A percentile compares a stretch with the other conserved stretches of the same genome.
phyloP scores from a whole-genome alignment of 2,888 invertebrate species.

The Lasioglossum zephyrum region DNA sequence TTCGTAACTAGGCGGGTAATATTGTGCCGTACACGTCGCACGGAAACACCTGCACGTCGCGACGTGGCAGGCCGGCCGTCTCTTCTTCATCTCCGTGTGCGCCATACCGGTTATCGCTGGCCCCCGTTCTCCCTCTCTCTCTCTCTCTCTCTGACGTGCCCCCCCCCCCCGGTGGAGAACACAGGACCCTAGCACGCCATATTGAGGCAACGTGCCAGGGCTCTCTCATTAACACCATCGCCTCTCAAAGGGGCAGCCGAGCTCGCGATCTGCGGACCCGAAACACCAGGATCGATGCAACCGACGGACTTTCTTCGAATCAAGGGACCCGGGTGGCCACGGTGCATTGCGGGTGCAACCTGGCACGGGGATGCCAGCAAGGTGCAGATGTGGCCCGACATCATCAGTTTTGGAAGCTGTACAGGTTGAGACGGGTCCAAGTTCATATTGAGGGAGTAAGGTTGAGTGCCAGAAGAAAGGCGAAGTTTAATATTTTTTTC shows the following conservation, averaged over 20 bases:
- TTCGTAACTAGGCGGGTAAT: constrained; percentile 79
- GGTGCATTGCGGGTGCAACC: not conserved
- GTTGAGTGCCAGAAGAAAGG: not conserved
- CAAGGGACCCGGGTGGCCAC: not conserved
- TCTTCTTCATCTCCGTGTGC: constrained; percentile 29
- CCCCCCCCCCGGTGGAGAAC: constrained; percentile 27
- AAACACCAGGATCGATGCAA: constrained; percentile 20
- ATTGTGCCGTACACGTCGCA: constrained; percentile 61
- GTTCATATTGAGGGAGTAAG: not conserved
- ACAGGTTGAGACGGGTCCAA: not conserved
- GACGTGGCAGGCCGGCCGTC: constrained; percentile 6
- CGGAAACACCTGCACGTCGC: constrained; percentile 62
- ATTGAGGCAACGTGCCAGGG: constrained; percentile 31
- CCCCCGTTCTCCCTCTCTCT: not conserved
- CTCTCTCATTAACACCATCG: constrained; percentile 46
- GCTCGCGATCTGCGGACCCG: not conserved
- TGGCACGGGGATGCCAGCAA: not conserved
- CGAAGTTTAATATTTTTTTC: not conserved
- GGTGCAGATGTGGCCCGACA: not conserved
- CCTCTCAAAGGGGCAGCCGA: constrained; percentile 9
- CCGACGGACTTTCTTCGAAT: constrained; percentile 23
- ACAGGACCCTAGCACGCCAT: constrained; percentile 27
- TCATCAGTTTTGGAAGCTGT: not conserved
- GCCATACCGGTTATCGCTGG: constrained; percentile 48
- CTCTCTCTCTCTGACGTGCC: not conserved